Evolutionary conservation across 2,113 vertebrate genomes (phyloP), one percentile per base, ranked within the genome.

Genomic region (Semicossyphus pulcher): DNA sequence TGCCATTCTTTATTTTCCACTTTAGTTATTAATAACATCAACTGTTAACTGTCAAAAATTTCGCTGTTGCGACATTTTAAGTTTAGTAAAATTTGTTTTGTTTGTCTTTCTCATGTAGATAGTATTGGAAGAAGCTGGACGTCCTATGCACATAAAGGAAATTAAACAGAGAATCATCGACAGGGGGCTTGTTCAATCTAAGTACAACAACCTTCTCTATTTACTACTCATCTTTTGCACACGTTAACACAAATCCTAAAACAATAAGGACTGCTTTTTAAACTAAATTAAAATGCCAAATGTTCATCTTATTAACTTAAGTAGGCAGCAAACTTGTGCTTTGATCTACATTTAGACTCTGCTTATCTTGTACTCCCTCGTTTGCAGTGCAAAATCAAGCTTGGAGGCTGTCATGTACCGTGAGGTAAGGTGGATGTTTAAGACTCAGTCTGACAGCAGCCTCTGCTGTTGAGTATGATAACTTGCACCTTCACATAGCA

Each of bases 121-220:
- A 32, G 93, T 95, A 11, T 85, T 95, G 53, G 94, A 95, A 69
- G 94, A 94, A 61, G 93, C 92, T 2, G 94, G 94, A 21, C 89
- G 93, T 10, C 94, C 94, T 15, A 93, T 95, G 94, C 94, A 95
- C 88, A 95, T 95, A 75, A 95, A 95, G 68, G 94, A 95, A 76
- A 95, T 95, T 42, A 95, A 95, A 73, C 93, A 95, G 58, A 90
- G 92, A 75, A 94, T 95, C 59, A 92, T 94, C 21, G 93, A 95
- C 81, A 86, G 91, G 28, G 94, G 94, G 63, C 89, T 95, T 52
- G 94, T 95, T 79, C 94, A 95, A 49, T 95, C 94, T 23, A 95
- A 95, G 94, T 95, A 93, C 37, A 70, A 12, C 6, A 60, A 61
- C 39, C 2, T 3, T 70, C 4, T 63, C 2, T 7, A 3, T 34